Conservation (phyloP, 2,888 invertebrate species). For the Lacanobia oleracea region DNA sequence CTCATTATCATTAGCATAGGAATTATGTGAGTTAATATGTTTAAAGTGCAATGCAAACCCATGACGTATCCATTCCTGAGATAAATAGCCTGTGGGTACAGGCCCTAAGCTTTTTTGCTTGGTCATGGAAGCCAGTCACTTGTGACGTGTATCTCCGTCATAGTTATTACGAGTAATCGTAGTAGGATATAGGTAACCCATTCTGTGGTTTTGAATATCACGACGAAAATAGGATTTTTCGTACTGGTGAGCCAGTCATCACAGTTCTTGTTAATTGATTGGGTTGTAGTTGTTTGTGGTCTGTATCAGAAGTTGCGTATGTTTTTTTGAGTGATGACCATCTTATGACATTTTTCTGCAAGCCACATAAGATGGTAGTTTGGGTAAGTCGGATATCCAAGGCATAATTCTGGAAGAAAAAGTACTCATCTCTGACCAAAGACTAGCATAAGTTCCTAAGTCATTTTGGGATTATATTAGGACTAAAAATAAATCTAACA, state of each 20-base stretch:
- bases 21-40: slow-evolving; percentile 24
- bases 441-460: no score
- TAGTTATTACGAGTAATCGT: slow-evolving; percentile 1
- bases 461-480: no score
- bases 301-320: no score
- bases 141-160: slow-evolving; percentile 53
- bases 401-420: no score
- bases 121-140: slow-evolving; percentile 36
- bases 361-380: no score
- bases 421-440: no score
- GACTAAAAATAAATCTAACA: no score
- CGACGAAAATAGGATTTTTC: slow-evolving; percentile 42
- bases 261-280: slow-evolving; percentile 42
- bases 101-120: slow-evolving; percentile 30
- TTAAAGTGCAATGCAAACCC: slow-evolving; percentile 55
- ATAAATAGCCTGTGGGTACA: slow-evolving; percentile 29
- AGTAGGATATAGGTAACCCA: slow-evolving; percentile 38
- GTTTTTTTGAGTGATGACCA: no score
- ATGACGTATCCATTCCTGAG: slow-evolving; percentile 51
- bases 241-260: slow-evolving; percentile 35
- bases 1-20: slow-evolving; percentile 19
- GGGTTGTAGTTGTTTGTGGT: not conserved
- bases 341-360: no score
- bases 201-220: slow-evolving; percentile 50
- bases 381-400: no score